Evolutionary conservation across 2,797 vertebrate species (phyloP).

Genomic region (Tauraco hartlaubi): DNA sequence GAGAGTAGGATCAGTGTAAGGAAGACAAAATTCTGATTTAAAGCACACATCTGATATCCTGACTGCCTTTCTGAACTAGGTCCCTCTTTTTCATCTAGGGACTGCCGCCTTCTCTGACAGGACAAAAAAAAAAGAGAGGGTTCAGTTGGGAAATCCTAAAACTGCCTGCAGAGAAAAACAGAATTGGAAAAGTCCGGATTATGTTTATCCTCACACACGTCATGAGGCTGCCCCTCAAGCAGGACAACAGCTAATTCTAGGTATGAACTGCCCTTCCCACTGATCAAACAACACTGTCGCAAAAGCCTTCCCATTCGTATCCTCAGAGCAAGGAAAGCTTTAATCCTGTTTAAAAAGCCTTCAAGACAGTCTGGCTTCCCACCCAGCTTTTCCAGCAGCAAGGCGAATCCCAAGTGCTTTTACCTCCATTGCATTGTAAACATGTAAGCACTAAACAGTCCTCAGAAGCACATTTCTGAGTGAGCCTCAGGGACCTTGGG

Average conservation of each 20-base stretch:
- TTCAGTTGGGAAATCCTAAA: neutral
- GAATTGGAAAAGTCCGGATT: neutral
- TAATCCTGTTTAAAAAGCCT: constrained; percentile 40
- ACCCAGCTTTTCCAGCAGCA: constrained; percentile 27
- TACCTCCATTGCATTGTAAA: constrained; percentile 57
- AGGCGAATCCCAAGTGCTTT: constrained; percentile 41
- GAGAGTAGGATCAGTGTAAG: neutral
- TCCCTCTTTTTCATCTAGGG: neutral
- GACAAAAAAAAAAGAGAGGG: neutral
- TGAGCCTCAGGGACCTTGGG: neutral
- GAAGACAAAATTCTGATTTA: neutral
- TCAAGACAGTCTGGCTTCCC: constrained; percentile 9
- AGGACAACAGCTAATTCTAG: neutral
- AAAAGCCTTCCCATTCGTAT: constrained; percentile 5
- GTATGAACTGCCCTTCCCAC: neutral
- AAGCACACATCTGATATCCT: neutral
- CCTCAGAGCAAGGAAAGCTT: neutral
- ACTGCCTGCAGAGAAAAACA: neutral
- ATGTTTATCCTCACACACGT: neutral
- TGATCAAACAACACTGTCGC: neutral
- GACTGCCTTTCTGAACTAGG: neutral
- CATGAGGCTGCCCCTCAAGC: neutral
- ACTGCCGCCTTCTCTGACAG: neutral
- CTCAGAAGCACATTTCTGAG: constrained; percentile 18
- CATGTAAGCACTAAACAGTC: neutral